phyloP scores from a whole-genome alignment of 1,140 invertebrate species.

The Cyrtorhinus lividipennis region DNA sequence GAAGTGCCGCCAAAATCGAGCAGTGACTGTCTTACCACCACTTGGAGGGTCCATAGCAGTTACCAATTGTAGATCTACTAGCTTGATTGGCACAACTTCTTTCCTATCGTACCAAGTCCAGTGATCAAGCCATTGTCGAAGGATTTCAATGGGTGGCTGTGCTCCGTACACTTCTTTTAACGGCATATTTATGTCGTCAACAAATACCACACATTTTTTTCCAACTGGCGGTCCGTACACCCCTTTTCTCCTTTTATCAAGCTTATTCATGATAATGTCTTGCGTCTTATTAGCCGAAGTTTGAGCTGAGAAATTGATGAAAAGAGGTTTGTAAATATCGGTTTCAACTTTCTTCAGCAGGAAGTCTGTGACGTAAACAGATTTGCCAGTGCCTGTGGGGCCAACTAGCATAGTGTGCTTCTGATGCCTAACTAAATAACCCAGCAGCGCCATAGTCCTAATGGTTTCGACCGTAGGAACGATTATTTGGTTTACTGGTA shows the following conservation, averaged over 20 bases:
- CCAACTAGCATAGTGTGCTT: conserved; percentile 76
- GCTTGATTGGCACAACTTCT: conserved; percentile 63
- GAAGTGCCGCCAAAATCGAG: conserved; percentile 80
- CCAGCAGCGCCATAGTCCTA: conserved; percentile 60
- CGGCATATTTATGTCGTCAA: conserved; percentile 91
- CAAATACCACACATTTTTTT: conserved; percentile 77
- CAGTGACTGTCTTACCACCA: conserved; percentile 69
- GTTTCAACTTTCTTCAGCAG: conserved; percentile 68
- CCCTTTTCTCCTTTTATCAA: conserved; percentile 82
- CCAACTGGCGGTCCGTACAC: conserved; percentile 85
- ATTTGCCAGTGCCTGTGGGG: conserved; percentile 86
- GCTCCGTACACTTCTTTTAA: conserved; percentile 73
- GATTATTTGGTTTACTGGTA: conserved; percentile 85
- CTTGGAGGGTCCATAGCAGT: conserved; percentile 76
- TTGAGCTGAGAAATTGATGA: conserved; percentile 88
- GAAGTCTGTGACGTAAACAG: conserved; percentile 66
- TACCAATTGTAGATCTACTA: conserved; percentile 78
- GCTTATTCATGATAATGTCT: conserved; percentile 87
- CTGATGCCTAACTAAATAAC: conserved; percentile 57
- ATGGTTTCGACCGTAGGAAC: conserved; percentile 83
- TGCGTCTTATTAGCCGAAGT: conserved; percentile 87
- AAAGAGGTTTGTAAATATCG: conserved; percentile 64
- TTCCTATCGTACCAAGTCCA: conserved; percentile 86
- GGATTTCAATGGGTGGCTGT: conserved; percentile 80
- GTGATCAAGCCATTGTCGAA: conserved; percentile 82